Conservation (phyloP, 1,140 invertebrate species). For the Bombus sibiricus region DNA sequence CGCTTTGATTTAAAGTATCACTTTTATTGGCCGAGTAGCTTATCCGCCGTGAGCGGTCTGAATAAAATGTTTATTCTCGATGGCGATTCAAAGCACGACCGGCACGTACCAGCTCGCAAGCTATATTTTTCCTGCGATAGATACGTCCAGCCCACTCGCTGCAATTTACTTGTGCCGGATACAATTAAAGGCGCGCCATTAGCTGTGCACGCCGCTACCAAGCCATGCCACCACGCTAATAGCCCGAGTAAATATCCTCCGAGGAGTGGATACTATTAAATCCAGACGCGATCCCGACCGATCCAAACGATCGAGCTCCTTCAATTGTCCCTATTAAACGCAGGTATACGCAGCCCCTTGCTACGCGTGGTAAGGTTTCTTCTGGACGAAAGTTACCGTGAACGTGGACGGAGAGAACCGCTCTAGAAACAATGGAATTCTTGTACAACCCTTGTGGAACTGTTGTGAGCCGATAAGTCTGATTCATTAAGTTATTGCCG, state of each 20-base stretch:
- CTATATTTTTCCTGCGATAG: conserved; percentile 55
- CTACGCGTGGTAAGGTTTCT: background rate
- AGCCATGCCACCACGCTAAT: conserved; percentile 26
- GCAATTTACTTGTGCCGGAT: conserved; percentile 50
- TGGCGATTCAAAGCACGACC: conserved; percentile 53
- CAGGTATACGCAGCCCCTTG: conserved; percentile 23
- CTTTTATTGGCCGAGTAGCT: conserved; percentile 43
- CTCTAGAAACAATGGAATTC: background rate
- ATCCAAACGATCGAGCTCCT: conserved; percentile 51
- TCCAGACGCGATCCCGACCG: conserved; percentile 55
- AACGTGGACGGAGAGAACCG: background rate
- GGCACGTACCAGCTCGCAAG: conserved; percentile 33
- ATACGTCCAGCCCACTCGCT: conserved; percentile 52
- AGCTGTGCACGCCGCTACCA: conserved; percentile 39
- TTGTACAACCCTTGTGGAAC: background rate
- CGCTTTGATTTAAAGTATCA: conserved; percentile 45
- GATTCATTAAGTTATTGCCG: no score
- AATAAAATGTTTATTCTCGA: conserved; percentile 59
- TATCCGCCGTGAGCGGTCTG: conserved; percentile 11
- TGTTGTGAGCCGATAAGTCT: no score
- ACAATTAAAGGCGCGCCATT: conserved; percentile 61
- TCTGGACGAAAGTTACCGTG: background rate
- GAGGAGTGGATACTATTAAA: conserved; percentile 58
- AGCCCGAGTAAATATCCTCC: conserved; percentile 59
- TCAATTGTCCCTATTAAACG: conserved; percentile 52